Percentiles rank a stretch among this genome's conserved stretches.
phyloP scores from a whole-genome alignment of 2,797 vertebrate species.

The Enteromius paludinosus region DNA sequence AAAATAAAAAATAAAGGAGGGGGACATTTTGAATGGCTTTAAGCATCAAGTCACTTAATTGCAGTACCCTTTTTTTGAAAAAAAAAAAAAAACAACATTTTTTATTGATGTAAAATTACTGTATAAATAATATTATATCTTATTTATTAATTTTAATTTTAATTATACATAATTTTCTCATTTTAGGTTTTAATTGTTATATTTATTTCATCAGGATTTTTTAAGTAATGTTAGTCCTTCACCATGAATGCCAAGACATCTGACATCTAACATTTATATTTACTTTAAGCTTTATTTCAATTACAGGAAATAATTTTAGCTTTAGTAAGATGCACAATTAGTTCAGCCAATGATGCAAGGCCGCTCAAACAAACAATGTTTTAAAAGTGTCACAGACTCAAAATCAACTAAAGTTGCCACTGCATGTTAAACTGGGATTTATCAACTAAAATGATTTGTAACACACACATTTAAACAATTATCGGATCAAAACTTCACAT shows the following conservation, averaged over 20 bases:
- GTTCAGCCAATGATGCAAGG: background rate
- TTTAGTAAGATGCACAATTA: background rate
- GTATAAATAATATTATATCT: background rate
- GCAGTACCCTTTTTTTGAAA: no score
- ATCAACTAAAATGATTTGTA: conserved; percentile 1
- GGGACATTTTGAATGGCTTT: no score
- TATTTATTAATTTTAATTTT: background rate
- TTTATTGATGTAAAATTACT: background rate
- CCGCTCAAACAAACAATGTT: conserved; percentile 3
- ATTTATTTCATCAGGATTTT: background rate
- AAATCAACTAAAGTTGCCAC: background rate
- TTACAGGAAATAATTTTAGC: background rate
- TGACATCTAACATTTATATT: background rate
- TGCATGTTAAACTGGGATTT: background rate
- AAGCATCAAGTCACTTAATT: no score
- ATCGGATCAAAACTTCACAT: background rate
- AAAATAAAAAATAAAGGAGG: background rate
- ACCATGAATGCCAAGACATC: background rate
- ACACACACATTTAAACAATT: background rate
- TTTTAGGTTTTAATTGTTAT: background rate
- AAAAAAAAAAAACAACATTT: no score
- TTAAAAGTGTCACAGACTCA: background rate
- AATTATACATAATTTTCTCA: background rate
- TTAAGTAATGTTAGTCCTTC: background rate
- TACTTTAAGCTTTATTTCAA: background rate